Evolutionary conservation across 2,113 vertebrate species (phyloP), one percentile per base, ranked within the genome.

Genomic region (Atlantisia rogersi): DNA sequence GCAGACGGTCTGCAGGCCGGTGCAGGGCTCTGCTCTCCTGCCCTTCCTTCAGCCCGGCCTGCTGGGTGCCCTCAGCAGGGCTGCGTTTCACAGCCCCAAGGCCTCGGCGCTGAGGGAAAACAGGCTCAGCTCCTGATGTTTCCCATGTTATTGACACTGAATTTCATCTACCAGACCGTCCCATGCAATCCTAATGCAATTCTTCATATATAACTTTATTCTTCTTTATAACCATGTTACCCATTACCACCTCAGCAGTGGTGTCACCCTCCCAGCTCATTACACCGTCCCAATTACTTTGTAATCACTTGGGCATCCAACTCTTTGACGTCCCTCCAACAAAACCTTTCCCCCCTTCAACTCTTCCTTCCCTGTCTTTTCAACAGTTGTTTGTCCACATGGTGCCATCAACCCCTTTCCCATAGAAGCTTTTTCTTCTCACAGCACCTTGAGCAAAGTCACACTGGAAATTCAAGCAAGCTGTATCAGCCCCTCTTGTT

Each of bases 1-100:
- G 5, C 67, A 16, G 42, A 13, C 28, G 1, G 0, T 24, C 32
- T 9, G 2, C 11, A 0, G 5, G 19, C 0, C 1, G 4, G 5
- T 5, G 32, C 83, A 11, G 39, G 9, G n/a, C 58, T 40, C 75
- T 8, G 53, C 55, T 13, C 64, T 39, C 14, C 52, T 7, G 0
- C n/a, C 42, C 74, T 5, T 10, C 56, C 80, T 2, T 13, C 12
- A 60, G 48, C 19, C 62, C 3, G 58, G 1, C 5, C 5, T 35
- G 68, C 77, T 48, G 58, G 68, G 15, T 3, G 73, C 32, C 59
- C 29, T 40, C 2, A 26, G 40, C 81, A 26, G 5, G 37, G 28
- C 28, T 26, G 9, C 5, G 12, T 35, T 83, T 55, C 56, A 17
- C 73, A 50, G 14, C 15, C 37, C 44, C 2, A 6, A 71, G 17